These are phyloP conservation scores for Isoperla grammatica DNA, from an alignment of 2,888 invertebrate genomes.

Conservation along the genomic window DNA sequence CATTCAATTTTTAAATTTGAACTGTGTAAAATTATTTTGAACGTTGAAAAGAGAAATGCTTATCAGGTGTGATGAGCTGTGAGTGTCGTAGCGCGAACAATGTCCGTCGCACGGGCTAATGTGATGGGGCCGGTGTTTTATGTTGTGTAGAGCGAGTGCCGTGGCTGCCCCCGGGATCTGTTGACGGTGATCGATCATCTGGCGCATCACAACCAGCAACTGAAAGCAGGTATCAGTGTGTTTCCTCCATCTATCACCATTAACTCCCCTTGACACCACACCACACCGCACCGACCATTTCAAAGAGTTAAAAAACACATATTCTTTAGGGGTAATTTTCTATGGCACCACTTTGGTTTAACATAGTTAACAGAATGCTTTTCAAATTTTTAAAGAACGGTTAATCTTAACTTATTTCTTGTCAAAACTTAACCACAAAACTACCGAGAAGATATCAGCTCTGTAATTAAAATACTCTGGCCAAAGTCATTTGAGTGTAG, in stretches of 20 bases:
- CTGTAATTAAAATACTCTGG: slow-evolving; percentile 12
- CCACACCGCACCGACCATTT: too few relatives aligned
- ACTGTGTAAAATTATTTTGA: too few relatives aligned
- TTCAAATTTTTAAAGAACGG: slow-evolving; percentile 1
- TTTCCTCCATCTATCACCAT: slow-evolving; percentile 24
- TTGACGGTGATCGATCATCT: slow-evolving; percentile 23
- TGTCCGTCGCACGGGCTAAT: too few relatives aligned
- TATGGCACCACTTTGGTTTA: too few relatives aligned
- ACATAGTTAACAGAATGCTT: too few relatives aligned
- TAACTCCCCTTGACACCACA: slow-evolving; percentile 1
- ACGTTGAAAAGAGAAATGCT: too few relatives aligned
- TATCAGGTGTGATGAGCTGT: too few relatives aligned
- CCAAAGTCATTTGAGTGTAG: background rate
- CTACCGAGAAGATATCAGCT: background rate
- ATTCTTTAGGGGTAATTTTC: too few relatives aligned
- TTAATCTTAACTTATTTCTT: slow-evolving; percentile 9
- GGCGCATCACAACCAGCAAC: slow-evolving; percentile 19
- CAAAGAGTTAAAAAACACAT: too few relatives aligned
- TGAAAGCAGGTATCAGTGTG: slow-evolving; percentile 12
- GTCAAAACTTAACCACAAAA: slow-evolving; percentile 10
- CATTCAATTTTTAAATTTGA: too few relatives aligned
- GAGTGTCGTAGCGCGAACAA: too few relatives aligned
- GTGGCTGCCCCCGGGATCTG: background rate
- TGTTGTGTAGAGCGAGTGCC: background rate
- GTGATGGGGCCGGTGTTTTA: too few relatives aligned